A percentile compares a stretch with the other conserved stretches of the same genome.
phyloP scores from a whole-genome alignment of 1,140 invertebrate species.

The Drosophila nebulosa region DNA sequence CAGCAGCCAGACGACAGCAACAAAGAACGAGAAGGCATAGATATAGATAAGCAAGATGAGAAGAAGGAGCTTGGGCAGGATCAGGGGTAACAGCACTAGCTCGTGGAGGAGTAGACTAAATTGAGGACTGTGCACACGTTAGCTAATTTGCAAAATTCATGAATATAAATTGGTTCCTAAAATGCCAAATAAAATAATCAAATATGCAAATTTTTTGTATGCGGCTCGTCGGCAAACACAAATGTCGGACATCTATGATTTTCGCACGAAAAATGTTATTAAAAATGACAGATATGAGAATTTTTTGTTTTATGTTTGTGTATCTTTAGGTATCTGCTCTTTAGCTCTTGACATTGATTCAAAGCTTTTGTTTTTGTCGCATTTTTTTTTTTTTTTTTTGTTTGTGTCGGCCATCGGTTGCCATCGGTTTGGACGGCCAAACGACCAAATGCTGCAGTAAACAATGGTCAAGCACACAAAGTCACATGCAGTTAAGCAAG shows the following conservation, averaged over 20 bases:
- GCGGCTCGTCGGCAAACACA: background rate
- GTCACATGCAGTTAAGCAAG: constrained; percentile 33
- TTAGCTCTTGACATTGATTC: background rate
- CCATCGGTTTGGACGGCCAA: background rate
- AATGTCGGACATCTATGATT: constrained; percentile 9
- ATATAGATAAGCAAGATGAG: background rate
- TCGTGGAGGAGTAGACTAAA: background rate
- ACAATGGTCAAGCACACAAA: constrained; percentile 26
- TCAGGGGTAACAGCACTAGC: background rate
- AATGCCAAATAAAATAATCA: constrained; percentile 66
- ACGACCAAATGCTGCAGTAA: constrained; percentile 16
- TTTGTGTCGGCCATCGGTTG: background rate
- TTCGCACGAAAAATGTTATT: constrained; percentile 48
- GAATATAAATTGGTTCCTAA: constrained; percentile 66
- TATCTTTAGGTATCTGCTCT: background rate
- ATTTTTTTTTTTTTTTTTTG: constrained; percentile 4
- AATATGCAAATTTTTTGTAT: constrained; percentile 60
- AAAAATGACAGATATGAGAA: constrained; percentile 32
- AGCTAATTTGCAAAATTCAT: constrained; percentile 63
- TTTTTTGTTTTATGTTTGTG: background rate
- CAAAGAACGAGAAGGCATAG: background rate
- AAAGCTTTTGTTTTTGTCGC: background rate
- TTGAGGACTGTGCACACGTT: constrained; percentile 3
- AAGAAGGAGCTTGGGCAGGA: background rate
- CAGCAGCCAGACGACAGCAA: background rate